phyloP scores from a whole-genome alignment of 2,888 invertebrate genomes.

The Troglohyphantes excavatus region DNA sequence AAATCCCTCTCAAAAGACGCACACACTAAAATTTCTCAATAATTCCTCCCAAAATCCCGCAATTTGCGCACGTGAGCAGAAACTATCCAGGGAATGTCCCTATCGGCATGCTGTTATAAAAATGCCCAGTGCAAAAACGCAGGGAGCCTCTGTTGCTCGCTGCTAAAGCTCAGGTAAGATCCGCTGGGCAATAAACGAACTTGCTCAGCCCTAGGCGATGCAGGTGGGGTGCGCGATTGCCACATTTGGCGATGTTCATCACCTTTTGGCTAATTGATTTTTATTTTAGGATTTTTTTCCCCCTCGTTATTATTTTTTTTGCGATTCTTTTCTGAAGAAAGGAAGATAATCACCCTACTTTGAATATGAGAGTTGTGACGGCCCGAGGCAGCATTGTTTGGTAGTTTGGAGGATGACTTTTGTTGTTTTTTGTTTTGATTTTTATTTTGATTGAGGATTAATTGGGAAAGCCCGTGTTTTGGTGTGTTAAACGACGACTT shows the following conservation, averaged over 20 bases:
- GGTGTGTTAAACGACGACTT: background rate
- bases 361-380: too few relatives aligned
- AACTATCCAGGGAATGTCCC: too few relatives aligned
- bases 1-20: background rate
- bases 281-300: background rate
- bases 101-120: too few relatives aligned
- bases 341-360: too few relatives aligned
- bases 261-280: conserved; percentile 28
- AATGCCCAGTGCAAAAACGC: too few relatives aligned
- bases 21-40: too few relatives aligned
- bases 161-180: background rate
- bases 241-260: conserved; percentile 50
- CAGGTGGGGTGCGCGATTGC: conserved; percentile 47
- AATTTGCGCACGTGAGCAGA: too few relatives aligned
- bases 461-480: conserved; percentile 5
- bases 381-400: background rate
- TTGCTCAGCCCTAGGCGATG: conserved; percentile 55
- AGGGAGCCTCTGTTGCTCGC: too few relatives aligned
- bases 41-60: too few relatives aligned
- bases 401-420: background rate
- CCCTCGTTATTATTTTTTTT: background rate
- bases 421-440: background rate
- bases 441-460: background rate
- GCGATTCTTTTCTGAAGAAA: background rate
- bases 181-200: conserved; percentile 23